Base-by-base conservation (phyloP, 2,888 invertebrate species). In the Tuberolachnus salignus region DNA sequence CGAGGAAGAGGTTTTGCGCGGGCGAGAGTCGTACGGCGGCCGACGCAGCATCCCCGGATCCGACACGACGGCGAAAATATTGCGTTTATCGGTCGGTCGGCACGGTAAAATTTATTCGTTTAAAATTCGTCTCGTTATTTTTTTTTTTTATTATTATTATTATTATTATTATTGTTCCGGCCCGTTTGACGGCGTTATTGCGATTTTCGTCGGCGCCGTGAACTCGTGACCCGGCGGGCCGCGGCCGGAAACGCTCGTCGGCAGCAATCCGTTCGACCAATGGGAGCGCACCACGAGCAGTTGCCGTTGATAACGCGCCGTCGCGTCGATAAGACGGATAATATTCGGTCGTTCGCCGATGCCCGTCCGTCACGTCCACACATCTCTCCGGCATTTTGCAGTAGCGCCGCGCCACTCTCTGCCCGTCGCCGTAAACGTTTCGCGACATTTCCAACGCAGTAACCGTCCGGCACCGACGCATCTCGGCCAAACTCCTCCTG, bases 261-360 rank as follows among this genome's bases (percentile, higher is more conserved):
- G 23, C 23, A 23, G 44, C n/a, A 34, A 10, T n/a, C 4, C 11
- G 34, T 34, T 16, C 57, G 51, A 59, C 78, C 78, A 78, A 78
- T 78, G 21, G n/a, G 26, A 69, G 16, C 59, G 55, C n/a, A 67
- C 78, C 78, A 78, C 78, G 78, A 78, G 78, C 78, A 19, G 67
- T 55, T 42, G 59, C 46, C 16, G 8, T 16, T 42, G 67, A 78
- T 78, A 78, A 78, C 57, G 51, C 16, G 59, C 61, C n/a, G 6
- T 1, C 26, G 59, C 14, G 26, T 14, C 19, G 42, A 44, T 16
- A 2, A 44, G 13, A 11, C 42, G n/a, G 10, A 63, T 19, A 44
- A 19, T 19, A 19, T 19, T 59, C 16, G 13, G 66, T 11, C 23
- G 66, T 23, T n/a, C 42, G 42, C 34, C 21, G 46, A 13, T 9